Evolutionary conservation across 1,140 invertebrate genomes (phyloP).

Genomic region (Rhyzopertha dominica): DNA sequence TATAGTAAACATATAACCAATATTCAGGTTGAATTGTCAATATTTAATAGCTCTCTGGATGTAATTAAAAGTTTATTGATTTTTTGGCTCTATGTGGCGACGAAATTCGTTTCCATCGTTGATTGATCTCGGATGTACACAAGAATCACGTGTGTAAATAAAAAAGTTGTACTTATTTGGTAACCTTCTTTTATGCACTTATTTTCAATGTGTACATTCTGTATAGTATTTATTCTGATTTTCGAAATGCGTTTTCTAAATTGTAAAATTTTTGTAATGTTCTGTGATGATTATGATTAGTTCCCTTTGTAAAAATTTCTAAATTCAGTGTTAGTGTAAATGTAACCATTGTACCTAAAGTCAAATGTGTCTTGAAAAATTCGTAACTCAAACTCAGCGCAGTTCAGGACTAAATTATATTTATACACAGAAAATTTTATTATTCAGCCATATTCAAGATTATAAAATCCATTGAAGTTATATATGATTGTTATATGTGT

Average conservation of each 20-base stretch:
- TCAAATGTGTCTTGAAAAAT: slow-evolving; percentile 36
- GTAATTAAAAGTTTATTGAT: slow-evolving; percentile 17
- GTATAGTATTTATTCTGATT: slow-evolving; percentile 44
- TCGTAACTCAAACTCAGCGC: slow-evolving; percentile 30
- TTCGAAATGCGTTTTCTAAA: slow-evolving; percentile 30
- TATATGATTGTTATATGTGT: too few relatives aligned
- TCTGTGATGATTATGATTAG: slow-evolving; percentile 37
- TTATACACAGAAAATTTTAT: too few relatives aligned
- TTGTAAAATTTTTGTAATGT: slow-evolving; percentile 37
- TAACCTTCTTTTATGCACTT: slow-evolving; percentile 12
- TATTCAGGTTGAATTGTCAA: slow-evolving; percentile 24
- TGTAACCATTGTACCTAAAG: slow-evolving; percentile 36
- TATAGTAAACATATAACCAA: slow-evolving; percentile 6
- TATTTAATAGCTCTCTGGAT: slow-evolving; percentile 29
- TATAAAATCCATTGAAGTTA: too few relatives aligned
- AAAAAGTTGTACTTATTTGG: slow-evolving; percentile 10
- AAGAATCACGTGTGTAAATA: slow-evolving; percentile 9
- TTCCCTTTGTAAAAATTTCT: slow-evolving; percentile 22
- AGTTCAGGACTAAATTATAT: slow-evolving; percentile 32
- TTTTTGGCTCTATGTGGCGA: slow-evolving; percentile 17
- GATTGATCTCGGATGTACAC: slow-evolving; percentile 37
- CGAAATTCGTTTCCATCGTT: slow-evolving; percentile 9
- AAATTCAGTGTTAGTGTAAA: slow-evolving; percentile 29
- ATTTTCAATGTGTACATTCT: slow-evolving; percentile 41
- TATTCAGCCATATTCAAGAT: too few relatives aligned